These are phyloP conservation scores for Drosophila leontia DNA, from an alignment of 1,140 invertebrate species.

Conservation along the genomic window DNA sequence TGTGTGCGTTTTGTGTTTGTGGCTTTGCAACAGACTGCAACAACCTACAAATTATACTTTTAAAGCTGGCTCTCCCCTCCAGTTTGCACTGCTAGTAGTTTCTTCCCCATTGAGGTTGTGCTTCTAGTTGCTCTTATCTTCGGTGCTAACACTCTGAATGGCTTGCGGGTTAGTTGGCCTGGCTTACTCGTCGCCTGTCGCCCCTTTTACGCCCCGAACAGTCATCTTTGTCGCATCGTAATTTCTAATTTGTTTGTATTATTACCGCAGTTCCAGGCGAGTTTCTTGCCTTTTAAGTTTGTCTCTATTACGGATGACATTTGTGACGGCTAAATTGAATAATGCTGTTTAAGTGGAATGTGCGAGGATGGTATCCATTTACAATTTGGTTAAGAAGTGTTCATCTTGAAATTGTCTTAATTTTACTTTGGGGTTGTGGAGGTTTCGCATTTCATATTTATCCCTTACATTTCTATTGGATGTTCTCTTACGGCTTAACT, in stretches of 20 bases:
- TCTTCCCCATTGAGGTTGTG: neutral
- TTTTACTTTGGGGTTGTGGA: conserved; percentile 1
- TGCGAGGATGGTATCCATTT: conserved; percentile 9
- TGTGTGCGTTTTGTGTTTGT: conserved; percentile 25
- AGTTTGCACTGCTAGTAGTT: conserved; percentile 4
- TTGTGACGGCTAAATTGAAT: conserved; percentile 53
- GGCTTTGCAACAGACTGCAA: conserved; percentile 37
- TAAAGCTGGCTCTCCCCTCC: conserved; percentile 56
- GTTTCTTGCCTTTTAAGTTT: conserved; percentile 46
- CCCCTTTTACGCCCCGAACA: conserved; percentile 1
- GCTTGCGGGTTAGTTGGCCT: conserved; percentile 48
- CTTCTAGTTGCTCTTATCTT: conserved; percentile 52
- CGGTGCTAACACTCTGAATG: conserved; percentile 69
- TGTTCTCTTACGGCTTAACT: neutral
- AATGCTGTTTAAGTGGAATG: conserved; percentile 42
- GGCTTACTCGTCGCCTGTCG: conserved; percentile 4
- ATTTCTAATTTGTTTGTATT: conserved; percentile 74
- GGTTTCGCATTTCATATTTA: conserved; percentile 2
- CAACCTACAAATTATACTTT: conserved; percentile 76
- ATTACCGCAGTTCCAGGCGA: conserved; percentile 42
- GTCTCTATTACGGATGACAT: conserved; percentile 52
- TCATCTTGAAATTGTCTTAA: conserved; percentile 2
- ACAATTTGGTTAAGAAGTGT: conserved; percentile 8
- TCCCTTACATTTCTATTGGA: neutral
- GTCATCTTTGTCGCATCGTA: conserved; percentile 38